Evolutionary conservation across 2,797 vertebrate genomes (phyloP), one percentile per base, ranked within the genome.

Genomic region (Odontamblyopus rebecca): DNA sequence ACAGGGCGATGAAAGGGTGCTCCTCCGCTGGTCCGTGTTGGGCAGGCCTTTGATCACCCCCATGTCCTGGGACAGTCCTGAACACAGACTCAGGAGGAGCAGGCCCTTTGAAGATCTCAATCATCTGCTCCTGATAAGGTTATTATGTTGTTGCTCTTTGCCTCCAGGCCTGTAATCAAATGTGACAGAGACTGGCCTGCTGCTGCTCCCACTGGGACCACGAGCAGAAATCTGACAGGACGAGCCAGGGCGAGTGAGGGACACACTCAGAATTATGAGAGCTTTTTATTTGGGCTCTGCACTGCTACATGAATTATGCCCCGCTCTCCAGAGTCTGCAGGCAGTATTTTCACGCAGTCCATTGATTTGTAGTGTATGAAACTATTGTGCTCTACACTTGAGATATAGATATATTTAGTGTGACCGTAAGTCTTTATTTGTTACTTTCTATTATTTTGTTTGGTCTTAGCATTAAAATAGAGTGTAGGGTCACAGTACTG

Each of bases 21-120:
- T 16, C 8, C 19, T 69, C 76, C 68, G 76, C 83, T 79, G 82
- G 84, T 77, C 74, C 81, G 18, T 84, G 81, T 83, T 90, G 79
- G 78, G 81, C 76, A 85, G 82, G 73, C 81, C 90, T 93, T 94
- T 94, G 91, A 93, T 94, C 91, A 88, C 50, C 77, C 63, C 71
- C 51, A 75, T 77, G 77, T 84, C 82, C 70, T 74, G 32, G 71
- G 78, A 81, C 85, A 81, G 87, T 79, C 79, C 86, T 81, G 88
- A 87, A 77, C 80, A 78, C 73, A 84, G 84, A 82, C 67, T 61
- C 69, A 82, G 84, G 89, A 89, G 88, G 89, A 92, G 82, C 79
- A 67, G 82, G 77, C 77, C 75, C 88, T 93, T 93, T 91, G 91
- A 93, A 92, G 87, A 91, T 93, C 88, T 92, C 90, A 88, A 90